Conservation (phyloP, 2,113 vertebrate genomes). For the Heteronetta atricapilla region DNA sequence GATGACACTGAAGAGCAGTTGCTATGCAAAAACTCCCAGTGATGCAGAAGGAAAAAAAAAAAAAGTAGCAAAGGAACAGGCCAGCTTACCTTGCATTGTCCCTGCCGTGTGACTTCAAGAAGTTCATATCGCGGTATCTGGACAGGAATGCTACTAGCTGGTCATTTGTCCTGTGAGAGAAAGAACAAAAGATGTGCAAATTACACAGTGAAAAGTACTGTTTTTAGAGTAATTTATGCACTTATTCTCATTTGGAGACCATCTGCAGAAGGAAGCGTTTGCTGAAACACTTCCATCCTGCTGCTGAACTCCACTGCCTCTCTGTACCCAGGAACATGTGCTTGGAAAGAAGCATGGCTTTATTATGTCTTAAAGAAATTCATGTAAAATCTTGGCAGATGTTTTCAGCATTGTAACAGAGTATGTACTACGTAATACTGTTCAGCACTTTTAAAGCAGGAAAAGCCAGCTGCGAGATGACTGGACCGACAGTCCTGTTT, state of each 20-base stretch:
- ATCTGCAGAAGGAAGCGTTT: neutral
- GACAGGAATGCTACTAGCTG: conserved; percentile 96
- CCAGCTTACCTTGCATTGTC: conserved; percentile 93
- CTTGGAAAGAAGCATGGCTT: neutral
- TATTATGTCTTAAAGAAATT: neutral
- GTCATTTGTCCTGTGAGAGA: conserved; percentile 88
- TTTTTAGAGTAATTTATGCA: too few relatives aligned
- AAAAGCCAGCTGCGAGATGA: neutral
- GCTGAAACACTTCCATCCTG: neutral
- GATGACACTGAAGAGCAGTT: neutral
- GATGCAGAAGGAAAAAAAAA: neutral
- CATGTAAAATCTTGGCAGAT: neutral
- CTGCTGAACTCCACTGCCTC: neutral
- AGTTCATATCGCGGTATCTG: conserved; percentile 96
- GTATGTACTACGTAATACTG: neutral
- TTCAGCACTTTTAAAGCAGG: neutral
- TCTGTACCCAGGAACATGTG: neutral
- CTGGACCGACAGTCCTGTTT: neutral
- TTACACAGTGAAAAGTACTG: neutral
- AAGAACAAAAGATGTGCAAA: conserved; percentile 1
- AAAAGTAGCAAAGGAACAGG: neutral
- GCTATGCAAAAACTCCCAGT: neutral
- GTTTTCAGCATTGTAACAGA: neutral
- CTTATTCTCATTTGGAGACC: neutral
- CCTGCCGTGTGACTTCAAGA: conserved; percentile 96